Conservation (phyloP, 2,888 invertebrate species). For the Drosophila ustulata region DNA sequence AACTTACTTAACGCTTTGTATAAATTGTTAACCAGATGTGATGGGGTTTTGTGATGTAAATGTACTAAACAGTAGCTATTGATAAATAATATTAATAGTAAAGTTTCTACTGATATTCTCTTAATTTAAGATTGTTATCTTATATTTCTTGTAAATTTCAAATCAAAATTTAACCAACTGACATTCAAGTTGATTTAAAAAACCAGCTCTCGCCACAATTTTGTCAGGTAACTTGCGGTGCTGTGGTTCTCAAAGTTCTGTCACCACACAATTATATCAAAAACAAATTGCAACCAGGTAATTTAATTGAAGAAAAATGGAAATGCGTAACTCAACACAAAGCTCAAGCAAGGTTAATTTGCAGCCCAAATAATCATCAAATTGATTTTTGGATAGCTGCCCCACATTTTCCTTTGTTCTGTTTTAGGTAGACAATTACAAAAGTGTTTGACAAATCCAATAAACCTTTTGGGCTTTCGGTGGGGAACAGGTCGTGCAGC, state of each 20-base stretch:
- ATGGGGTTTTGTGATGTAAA: no score
- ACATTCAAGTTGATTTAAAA: not conserved
- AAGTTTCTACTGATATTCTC: no score
- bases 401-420: not conserved
- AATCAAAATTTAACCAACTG: no score
- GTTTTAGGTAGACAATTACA: conserved; percentile 7
- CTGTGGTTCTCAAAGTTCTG: not conserved
- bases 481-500: conserved; percentile 14
- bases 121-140: no score
- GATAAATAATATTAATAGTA: no score
- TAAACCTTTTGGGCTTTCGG: conserved; percentile 17
- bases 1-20: not conserved
- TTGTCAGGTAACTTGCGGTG: not conserved
- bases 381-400: conserved; percentile 7
- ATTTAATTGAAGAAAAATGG: not conserved
- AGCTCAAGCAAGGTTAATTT: not conserved
- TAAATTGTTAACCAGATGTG: no score
- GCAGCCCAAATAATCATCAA: not conserved
- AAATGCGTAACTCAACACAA: not conserved
- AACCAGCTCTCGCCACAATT: not conserved
- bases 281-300: not conserved
- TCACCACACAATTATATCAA: conserved; percentile 1
- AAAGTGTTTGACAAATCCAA: conserved; percentile 10
- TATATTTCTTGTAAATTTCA: no score
- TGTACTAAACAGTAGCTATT: no score